Percentiles rank a stretch among this genome's conserved stretches.
These are phyloP conservation scores for Sarotherodon lohbergeri DNA, from an alignment of 2,113 vertebrate species.

Conservation along the genomic window DNA sequence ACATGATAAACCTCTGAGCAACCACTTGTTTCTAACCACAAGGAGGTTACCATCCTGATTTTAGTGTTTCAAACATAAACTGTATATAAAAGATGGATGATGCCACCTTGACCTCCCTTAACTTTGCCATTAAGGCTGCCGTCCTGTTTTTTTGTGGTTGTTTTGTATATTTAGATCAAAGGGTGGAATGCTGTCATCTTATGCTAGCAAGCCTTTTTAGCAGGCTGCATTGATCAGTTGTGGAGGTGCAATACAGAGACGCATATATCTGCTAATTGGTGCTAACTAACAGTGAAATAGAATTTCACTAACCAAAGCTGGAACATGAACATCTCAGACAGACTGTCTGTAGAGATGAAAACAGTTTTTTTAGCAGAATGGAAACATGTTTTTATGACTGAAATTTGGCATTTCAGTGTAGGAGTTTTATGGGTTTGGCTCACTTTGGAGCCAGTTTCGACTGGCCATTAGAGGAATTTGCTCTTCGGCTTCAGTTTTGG, in stretches of 20 bases:
- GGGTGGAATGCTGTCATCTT: not conserved
- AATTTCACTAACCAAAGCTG: not conserved
- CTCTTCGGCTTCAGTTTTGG: not conserved
- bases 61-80: not conserved
- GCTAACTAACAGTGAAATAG: not conserved
- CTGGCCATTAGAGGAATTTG: not conserved
- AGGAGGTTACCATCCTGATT: not conserved
- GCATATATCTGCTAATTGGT: not conserved
- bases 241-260: not conserved
- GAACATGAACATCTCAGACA: not conserved
- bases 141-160: not conserved
- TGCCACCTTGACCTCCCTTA: too few species aligned
- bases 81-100: not conserved
- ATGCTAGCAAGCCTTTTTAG: not conserved
- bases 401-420: not conserved
- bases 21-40: not conserved
- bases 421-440: not conserved
- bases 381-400: not conserved
- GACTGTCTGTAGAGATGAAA: not conserved
- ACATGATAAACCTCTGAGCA: not conserved
- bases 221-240: not conserved
- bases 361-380: not conserved
- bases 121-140: not conserved
- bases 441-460: not conserved
- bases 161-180: not conserved